Conservation (phyloP, 2,888 invertebrate species). For the Chloroclystis v-ata region DNA sequence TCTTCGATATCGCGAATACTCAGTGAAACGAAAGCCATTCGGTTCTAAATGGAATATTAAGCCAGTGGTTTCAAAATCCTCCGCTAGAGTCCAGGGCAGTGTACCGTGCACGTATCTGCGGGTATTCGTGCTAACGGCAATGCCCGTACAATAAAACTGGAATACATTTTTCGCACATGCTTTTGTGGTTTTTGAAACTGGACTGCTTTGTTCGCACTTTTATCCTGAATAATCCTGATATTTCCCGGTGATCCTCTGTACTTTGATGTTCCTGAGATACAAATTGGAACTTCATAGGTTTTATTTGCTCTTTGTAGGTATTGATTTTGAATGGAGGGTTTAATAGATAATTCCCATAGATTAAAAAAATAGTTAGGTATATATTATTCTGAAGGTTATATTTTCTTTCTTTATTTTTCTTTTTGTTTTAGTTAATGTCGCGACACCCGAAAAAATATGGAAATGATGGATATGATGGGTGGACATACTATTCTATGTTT, state of each 20-base stretch:
- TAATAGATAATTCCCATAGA: too few species aligned
- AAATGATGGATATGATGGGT: too few species aligned
- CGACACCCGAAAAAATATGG: too few species aligned
- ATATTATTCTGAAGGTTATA: too few species aligned
- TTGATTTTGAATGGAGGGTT: too few species aligned
- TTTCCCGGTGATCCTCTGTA: conserved; percentile 5
- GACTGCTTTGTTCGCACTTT: conserved; percentile 14
- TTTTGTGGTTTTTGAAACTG: conserved; percentile 31
- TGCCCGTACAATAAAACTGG: conserved; percentile 20
- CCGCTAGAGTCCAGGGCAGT: conserved; percentile 5
- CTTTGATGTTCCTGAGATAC: background rate
- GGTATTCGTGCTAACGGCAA: conserved; percentile 25
- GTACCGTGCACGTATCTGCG: conserved; percentile 14
- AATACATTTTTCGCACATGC: conserved; percentile 38
- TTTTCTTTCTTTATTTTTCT: too few species aligned
- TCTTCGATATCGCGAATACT: background rate
- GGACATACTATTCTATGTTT: too few species aligned
- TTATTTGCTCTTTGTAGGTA: background rate
- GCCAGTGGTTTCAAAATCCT: conserved; percentile 8
- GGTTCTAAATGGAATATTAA: conserved; percentile 14
- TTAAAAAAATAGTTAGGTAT: too few species aligned
- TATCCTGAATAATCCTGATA: conserved; percentile 7
- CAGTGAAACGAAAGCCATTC: conserved; percentile 9
- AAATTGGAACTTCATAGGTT: background rate
- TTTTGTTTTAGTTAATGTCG: too few species aligned